These are phyloP conservation scores for Urocitellus parryii DNA, from an alignment of 2,113 vertebrate genomes.

Conservation along the genomic window DNA sequence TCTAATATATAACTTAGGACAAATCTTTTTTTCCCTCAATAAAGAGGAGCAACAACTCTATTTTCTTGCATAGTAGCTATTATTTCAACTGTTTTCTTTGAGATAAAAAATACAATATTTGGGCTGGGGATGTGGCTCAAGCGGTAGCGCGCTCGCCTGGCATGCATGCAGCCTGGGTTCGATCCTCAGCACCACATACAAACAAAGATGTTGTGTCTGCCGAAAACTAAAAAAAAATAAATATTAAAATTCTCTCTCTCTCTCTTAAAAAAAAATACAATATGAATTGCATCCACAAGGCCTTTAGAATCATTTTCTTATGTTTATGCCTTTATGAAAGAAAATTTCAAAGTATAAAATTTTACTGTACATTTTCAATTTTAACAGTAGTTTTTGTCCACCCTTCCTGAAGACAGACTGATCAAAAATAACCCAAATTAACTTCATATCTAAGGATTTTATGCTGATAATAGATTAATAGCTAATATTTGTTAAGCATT, in stretches of 20 bases:
- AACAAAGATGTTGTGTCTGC: too few species aligned
- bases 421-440: constrained; percentile 19
- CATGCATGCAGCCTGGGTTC: too few species aligned
- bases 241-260: too few species aligned
- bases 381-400: not conserved
- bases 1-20: not conserved
- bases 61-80: not conserved
- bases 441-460: constrained; percentile 10
- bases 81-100: constrained; percentile 14
- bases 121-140: too few species aligned
- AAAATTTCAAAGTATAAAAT: constrained; percentile 29
- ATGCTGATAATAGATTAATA: constrained; percentile 1
- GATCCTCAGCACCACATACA: too few species aligned
- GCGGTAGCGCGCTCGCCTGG: too few species aligned
- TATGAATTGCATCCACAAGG: not conserved
- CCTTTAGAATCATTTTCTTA: not conserved
- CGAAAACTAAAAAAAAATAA: too few species aligned
- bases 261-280: not conserved
- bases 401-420: not conserved
- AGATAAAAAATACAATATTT: too few species aligned
- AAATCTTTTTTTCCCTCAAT: not conserved
- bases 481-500: not conserved
- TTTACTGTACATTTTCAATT: not conserved
- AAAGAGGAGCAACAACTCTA: constrained; percentile 41
- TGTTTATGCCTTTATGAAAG: constrained; percentile 28